A percentile compares a stretch with the other conserved stretches of the same genome.
phyloP scores from a whole-genome alignment of 37 sponge, comb jelly and placozoan genomes.

The Axinella damicornis region DNA sequence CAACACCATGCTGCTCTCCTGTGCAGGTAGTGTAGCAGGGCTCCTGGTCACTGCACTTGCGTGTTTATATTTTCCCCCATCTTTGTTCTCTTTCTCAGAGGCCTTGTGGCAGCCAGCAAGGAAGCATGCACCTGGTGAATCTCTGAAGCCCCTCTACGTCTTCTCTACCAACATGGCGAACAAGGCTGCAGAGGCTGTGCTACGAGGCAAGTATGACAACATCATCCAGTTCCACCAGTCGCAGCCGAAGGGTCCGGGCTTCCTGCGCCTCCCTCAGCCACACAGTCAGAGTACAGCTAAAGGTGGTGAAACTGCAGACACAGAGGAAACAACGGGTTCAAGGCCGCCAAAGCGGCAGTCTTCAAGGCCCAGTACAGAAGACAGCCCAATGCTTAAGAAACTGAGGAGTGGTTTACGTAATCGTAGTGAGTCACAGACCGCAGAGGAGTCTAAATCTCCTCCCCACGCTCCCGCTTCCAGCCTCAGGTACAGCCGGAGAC shows the following conservation, averaged over 20 bases:
- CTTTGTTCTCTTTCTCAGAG: conserved; percentile 1
- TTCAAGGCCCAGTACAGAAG: conserved; percentile 3
- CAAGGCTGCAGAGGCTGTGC: conserved; percentile 79
- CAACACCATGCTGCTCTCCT: no score
- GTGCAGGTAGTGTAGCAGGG: no score
- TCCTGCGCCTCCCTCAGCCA: conserved; percentile 9
- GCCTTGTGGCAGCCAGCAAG: conserved; percentile 71
- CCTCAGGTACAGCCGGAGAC: conserved; percentile 14
- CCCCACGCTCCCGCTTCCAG: conserved; percentile 4
- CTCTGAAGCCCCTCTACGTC: conserved; percentile 50
- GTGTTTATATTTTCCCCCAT: no score
- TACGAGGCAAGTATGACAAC: conserved; percentile 24
- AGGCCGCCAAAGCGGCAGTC: neutral
- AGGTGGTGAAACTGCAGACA: neutral
- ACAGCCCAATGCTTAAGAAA: neutral
- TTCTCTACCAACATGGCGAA: conserved; percentile 87
- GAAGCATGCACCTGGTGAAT: conserved; percentile 8
- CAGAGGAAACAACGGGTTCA: neutral
- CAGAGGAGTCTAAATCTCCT: neutral
- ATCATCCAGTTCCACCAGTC: conserved; percentile 76
- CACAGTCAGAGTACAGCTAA: neutral
- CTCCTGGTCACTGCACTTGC: no score
- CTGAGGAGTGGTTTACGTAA: neutral
- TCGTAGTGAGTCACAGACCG: neutral
- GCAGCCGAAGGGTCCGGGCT: conserved; percentile 62